Conservation (phyloP, 2,888 invertebrate genomes). For the Acleris laterana region DNA sequence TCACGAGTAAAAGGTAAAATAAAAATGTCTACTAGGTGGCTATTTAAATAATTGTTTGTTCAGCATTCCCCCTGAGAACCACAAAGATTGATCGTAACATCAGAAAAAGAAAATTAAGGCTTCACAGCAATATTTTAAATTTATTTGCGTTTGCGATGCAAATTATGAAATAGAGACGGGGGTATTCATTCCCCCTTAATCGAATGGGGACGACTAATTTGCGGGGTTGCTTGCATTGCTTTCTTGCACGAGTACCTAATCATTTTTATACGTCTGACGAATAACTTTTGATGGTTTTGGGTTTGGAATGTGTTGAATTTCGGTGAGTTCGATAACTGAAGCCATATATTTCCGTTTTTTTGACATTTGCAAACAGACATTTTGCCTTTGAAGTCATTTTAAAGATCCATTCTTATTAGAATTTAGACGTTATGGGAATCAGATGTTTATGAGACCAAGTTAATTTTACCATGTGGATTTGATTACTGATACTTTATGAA, state of each 20-base stretch:
- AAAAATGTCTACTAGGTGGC: background rate
- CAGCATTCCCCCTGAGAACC: slow-evolving; percentile 23
- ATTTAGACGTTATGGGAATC: too few species aligned
- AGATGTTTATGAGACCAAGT: too few species aligned
- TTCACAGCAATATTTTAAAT: slow-evolving; percentile 40
- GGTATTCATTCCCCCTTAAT: slow-evolving; percentile 33
- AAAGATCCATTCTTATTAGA: too few species aligned
- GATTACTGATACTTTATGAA: too few species aligned
- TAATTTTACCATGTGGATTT: too few species aligned
- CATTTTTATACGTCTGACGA: slow-evolving; percentile 23
- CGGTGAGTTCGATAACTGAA: background rate
- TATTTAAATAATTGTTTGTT: slow-evolving; percentile 4
- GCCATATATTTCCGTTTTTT: too few species aligned
- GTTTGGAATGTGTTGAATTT: slow-evolving; percentile 3
- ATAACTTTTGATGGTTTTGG: slow-evolving; percentile 15
- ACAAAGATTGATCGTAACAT: slow-evolving; percentile 38
- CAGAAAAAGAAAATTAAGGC: slow-evolving; percentile 39
- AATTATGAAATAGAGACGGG: slow-evolving; percentile 41
- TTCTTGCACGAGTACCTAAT: slow-evolving; percentile 24
- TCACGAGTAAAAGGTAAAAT: too few species aligned
- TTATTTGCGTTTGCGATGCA: slow-evolving; percentile 40
- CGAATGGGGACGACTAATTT: slow-evolving; percentile 36
- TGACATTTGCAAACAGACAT: too few species aligned
- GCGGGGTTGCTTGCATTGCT: slow-evolving; percentile 30
- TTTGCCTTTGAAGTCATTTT: too few species aligned